A percentile compares a stretch with the other conserved stretches of the same genome.
Conservation (phyloP, 2,888 invertebrate species). For the Eupithecia subfuscata region DNA sequence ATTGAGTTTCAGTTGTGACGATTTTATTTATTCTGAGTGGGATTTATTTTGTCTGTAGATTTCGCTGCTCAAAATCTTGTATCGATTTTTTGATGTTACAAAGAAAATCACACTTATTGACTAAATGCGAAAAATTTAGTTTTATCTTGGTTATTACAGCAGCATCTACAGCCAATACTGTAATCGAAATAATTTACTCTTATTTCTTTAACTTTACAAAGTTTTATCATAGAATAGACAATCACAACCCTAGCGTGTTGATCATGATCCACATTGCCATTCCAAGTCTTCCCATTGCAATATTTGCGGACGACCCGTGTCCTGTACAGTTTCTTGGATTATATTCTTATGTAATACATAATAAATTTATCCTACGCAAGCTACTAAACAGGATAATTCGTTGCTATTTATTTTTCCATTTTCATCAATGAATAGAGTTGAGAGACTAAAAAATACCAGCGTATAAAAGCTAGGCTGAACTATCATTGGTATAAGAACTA, state of each 20-base stretch:
- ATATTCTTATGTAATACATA: not conserved
- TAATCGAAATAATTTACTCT: not conserved
- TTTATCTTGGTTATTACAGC: not conserved
- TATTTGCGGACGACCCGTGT: not conserved
- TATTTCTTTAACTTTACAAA: no score
- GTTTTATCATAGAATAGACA: no score
- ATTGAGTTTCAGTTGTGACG: not conserved
- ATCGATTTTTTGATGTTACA: not conserved
- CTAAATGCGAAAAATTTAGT: no score
- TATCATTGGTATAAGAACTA: not conserved
- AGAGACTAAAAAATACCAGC: not conserved
- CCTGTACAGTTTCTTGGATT: not conserved
- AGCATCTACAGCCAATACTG: not conserved
- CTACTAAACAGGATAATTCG: not conserved
- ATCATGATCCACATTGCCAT: not conserved
- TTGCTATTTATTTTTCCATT: not conserved
- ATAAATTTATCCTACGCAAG: not conserved
- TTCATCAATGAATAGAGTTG: not conserved
- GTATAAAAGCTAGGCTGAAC: not conserved
- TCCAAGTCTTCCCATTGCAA: no score
- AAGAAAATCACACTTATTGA: no score
- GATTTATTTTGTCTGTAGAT: no score
- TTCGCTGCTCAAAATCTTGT: not conserved
- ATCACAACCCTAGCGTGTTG: not conserved
- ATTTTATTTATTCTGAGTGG: not conserved